phyloP scores from a whole-genome alignment of 53 echinoderm and acorn worm species.

The Henricia sp. region DNA sequence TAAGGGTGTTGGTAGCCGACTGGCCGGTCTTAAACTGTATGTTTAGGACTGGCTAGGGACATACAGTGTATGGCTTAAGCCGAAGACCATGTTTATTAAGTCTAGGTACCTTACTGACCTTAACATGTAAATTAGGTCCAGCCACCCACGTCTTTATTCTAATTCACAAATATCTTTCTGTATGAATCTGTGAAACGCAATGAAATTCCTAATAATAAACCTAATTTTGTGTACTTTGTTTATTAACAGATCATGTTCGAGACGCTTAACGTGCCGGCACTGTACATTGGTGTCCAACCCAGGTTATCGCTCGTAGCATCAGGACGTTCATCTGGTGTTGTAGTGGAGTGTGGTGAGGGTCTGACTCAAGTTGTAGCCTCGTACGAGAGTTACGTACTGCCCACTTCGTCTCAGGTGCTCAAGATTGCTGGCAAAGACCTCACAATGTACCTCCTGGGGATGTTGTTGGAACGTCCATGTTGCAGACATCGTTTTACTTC shows the following conservation, averaged over 20 bases:
- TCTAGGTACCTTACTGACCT: no score
- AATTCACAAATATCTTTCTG: no score
- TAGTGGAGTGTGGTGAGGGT: conserved; percentile 86
- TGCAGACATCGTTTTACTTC: no score
- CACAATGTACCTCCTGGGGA: conserved; percentile 77
- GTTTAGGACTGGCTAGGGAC: no score
- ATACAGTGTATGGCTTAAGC: no score
- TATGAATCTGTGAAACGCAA: neutral
- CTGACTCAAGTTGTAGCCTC: conserved; percentile 87
- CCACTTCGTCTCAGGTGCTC: conserved; percentile 73
- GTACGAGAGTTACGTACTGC: conserved; percentile 83
- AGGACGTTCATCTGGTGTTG: conserved; percentile 85
- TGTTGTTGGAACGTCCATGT: conserved; percentile 73
- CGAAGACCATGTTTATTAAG: no score
- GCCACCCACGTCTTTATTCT: no score
- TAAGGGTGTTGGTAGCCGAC: no score
- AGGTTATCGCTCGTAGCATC: conserved; percentile 83
- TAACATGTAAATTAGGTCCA: no score
- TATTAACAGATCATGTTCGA: conserved; percentile 84
- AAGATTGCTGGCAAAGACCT: conserved; percentile 73
- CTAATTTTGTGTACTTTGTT: neutral
- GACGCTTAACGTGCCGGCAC: conserved; percentile 76
- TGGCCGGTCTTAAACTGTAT: no score
- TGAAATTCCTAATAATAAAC: no score
- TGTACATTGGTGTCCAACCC: conserved; percentile 82